phyloP scores from a whole-genome alignment of 2,113 vertebrate species.

The Anarhynchus alexandrinus region DNA sequence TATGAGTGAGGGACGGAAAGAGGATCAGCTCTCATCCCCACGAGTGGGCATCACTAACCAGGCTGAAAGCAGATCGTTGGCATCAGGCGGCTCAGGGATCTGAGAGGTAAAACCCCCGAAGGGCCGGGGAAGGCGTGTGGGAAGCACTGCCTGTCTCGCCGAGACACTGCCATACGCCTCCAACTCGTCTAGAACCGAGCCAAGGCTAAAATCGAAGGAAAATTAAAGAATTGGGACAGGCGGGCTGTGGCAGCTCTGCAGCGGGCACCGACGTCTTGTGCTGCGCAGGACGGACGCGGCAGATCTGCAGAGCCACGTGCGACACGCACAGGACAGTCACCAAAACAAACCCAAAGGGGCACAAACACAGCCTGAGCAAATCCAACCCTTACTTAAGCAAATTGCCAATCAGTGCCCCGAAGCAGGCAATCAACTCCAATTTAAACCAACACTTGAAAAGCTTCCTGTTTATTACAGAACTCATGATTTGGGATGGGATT shows the following conservation, averaged over 20 bases:
- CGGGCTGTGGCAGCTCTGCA: neutral
- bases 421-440: neutral
- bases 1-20: neutral
- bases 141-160: accelerated
- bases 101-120: neutral
- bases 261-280: neutral
- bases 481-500: neutral
- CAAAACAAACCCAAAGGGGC: neutral
- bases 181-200: accelerated
- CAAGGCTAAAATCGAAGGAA: neutral
- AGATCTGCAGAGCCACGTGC: neutral
- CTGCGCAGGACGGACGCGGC: accelerated
- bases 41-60: accelerated
- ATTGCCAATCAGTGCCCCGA: neutral
- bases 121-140: neutral
- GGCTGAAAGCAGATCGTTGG: neutral
- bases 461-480: neutral
- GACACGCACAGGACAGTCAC: accelerated
- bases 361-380: neutral
- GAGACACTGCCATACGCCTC: accelerated
- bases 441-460: neutral
- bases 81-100: accelerated
- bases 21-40: accelerated
- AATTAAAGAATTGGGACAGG: accelerated
- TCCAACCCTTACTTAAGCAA: neutral